Base-by-base conservation (phyloP, 2,797 vertebrate species). In the Spheniscus humboldti region DNA sequence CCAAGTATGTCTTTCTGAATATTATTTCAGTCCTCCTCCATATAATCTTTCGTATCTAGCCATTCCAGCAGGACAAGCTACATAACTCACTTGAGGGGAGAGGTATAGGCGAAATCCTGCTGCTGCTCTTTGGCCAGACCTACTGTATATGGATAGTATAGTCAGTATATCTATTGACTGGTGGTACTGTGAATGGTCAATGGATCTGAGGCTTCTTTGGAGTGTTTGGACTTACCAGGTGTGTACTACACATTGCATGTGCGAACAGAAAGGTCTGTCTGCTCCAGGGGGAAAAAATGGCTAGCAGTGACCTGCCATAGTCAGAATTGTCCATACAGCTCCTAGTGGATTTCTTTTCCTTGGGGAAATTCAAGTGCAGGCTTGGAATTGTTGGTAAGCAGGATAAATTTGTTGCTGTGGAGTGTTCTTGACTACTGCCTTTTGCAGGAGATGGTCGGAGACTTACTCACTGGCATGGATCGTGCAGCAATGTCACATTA, bases 311-410 rank as follows among this genome's bases (percentile, higher is more conserved):
- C 89, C 84, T 95, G 96, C 50, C 48, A 2, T 35, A 94, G 72
- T 77, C 75, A 75, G 68, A 94, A 83, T 18, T 77, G 45, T 74
- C 94, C 43, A 33, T 71, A 59, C 75, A 86, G 35, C 31, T 96
- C 48, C 45, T 39, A 33, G 55, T 39, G 63, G 47, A 79, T 94
- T 89, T 89, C 31, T 94, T 79, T 92, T 89, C 78, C 84, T 92
- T 67, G 18, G 28, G 78, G 84, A 92, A 74, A 83, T 92, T 92
- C 96, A 94, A 91, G 95, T 68, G 20, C 27, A 62, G 87, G 27
- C 95, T 94, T 96, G 92, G 87, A 86, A 89, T 52, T 83, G 81
- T 93, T 80, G 81, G 45, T 83, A 60, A 96, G 78, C 33, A 39
- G 55, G 33, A 18, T 22, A 33, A 6, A 33, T 91, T 19, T 68